Base-by-base conservation (phyloP, 2,888 invertebrate genomes). In the Troides oblongomaculatus region DNA sequence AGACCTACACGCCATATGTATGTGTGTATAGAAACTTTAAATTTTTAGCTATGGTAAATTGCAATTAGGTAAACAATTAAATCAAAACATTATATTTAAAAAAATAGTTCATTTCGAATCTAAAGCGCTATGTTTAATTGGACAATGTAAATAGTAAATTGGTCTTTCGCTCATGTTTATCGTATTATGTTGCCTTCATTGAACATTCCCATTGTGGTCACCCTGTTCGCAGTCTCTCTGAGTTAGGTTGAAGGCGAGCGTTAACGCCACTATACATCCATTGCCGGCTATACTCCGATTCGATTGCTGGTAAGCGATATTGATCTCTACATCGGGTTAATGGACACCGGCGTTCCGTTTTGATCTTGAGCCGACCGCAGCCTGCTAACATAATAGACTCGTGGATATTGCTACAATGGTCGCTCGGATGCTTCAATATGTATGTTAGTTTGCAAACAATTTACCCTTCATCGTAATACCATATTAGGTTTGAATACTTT, bases 381-480 rank as follows among this genome's bases (percentile, higher is more conserved):
- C 60, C 17, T n/a, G 14, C 62, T 63, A 50, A 56, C 59, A 63
- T 70, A 69, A 69, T 59, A 66, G 64, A 50, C 58, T 21, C 36
- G 25, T 39, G 59, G 70, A 60, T 70, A 70, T 64, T 60, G 66
- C n/a, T 60, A 66, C 60, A 58, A 64, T 63, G 60, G 56, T 63
- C 36, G 59, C 59, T 53, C 21, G 59, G n/a, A 66, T 62, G 56
- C 46, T 62, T 53, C 63, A 63, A 70, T 70, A 59, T 64, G 56
- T 62, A 59, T 46, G 43, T 56, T 53, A 63, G 60, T 66, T 70
- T 66, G 70, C 62, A 70, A 70, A 70, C 70, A 70, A 70, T 70
- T 63, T 66, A 70, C 63, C 66, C 70, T 66, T 66, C 66, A 60
- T 43, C 30, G 56, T 58, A 23, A 39, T 63, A 58, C 43, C 23